Evolutionary conservation across 1,140 invertebrate genomes (phyloP).

Genomic region (Trypoxylus dichotomus): DNA sequence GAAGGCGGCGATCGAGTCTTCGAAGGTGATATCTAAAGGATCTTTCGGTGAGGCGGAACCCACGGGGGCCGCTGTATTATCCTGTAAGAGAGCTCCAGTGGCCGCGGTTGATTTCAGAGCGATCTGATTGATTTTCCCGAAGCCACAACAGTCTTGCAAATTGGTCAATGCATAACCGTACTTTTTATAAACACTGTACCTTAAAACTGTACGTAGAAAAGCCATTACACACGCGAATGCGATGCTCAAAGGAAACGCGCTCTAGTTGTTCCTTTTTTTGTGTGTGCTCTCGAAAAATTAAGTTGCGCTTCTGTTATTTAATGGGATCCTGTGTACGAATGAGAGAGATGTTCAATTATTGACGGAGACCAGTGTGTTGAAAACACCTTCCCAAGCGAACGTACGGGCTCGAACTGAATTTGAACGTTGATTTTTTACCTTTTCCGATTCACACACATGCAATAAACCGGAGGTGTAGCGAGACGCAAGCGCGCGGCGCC

Average conservation of each 20-base stretch:
- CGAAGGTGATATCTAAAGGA: slow-evolving; percentile 85
- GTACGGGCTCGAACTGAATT: slow-evolving; percentile 15
- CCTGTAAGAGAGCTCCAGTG: slow-evolving; percentile 33
- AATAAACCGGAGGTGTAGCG: background rate
- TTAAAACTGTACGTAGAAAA: slow-evolving; percentile 54
- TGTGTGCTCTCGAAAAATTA: background rate
- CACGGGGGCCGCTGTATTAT: slow-evolving; percentile 39
- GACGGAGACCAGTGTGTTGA: background rate
- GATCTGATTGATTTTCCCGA: slow-evolving; percentile 43
- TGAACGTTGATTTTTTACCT: background rate
- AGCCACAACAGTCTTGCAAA: slow-evolving; percentile 39
- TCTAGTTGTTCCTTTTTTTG: background rate
- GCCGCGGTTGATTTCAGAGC: slow-evolving; percentile 43
- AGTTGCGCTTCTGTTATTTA: background rate
- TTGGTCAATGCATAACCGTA: slow-evolving; percentile 45
- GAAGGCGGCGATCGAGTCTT: slow-evolving; percentile 77
- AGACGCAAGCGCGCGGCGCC: background rate
- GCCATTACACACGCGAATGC: slow-evolving; percentile 47
- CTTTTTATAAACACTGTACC: slow-evolving; percentile 50
- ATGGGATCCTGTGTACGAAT: background rate
- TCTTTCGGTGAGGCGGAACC: slow-evolving; percentile 61
- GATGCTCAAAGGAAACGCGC: background rate
- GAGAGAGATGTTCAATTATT: background rate
- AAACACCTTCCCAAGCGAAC: slow-evolving; percentile 1
- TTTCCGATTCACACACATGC: background rate